A percentile compares a stretch with the other conserved stretches of the same genome.
phyloP scores from a whole-genome alignment of 1,140 invertebrate species.

The Marisa cornuarietis region DNA sequence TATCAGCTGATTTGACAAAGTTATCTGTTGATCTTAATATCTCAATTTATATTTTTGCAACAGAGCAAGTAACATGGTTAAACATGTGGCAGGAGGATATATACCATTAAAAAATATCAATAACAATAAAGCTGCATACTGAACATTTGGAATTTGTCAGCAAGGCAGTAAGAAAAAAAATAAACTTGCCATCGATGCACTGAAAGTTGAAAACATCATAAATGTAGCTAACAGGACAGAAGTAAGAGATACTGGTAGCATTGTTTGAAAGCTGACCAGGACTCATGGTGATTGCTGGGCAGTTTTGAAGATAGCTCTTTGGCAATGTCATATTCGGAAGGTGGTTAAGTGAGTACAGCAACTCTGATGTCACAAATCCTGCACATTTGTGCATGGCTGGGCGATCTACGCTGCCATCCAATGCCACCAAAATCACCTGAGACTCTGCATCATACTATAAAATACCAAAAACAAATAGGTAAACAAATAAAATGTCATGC shows the following conservation, averaged over 20 bases:
- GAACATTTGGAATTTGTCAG: too few species aligned
- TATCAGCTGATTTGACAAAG: too few species aligned
- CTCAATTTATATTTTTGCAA: too few species aligned
- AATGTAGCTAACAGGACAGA: constrained; percentile 21
- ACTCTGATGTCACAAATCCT: constrained; percentile 1
- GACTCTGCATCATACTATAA: constrained; percentile 12
- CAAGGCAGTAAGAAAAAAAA: not conserved
- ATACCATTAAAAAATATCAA: too few species aligned
- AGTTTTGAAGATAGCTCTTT: constrained; percentile 14
- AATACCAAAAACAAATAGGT: not conserved
- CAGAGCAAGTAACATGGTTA: too few species aligned
- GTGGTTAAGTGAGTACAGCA: constrained; percentile 3
- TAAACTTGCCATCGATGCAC: constrained; percentile 27
- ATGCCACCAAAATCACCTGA: constrained; percentile 21
- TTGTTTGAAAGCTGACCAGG: constrained; percentile 8
- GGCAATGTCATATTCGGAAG: constrained; percentile 14
- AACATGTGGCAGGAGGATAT: too few species aligned
- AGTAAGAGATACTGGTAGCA: not conserved
- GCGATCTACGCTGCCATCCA: constrained; percentile 3
- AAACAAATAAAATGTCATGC: not conserved
- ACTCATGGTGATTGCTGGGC: constrained; percentile 15
- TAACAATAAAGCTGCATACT: too few species aligned
- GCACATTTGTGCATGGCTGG: constrained; percentile 13
- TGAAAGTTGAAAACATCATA: constrained; percentile 27
- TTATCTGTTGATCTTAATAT: too few species aligned